Evolutionary conservation across 2,888 invertebrate species (phyloP), one percentile per base, ranked within the genome.

Genomic region (Steinernema hermaphroditum): DNA sequence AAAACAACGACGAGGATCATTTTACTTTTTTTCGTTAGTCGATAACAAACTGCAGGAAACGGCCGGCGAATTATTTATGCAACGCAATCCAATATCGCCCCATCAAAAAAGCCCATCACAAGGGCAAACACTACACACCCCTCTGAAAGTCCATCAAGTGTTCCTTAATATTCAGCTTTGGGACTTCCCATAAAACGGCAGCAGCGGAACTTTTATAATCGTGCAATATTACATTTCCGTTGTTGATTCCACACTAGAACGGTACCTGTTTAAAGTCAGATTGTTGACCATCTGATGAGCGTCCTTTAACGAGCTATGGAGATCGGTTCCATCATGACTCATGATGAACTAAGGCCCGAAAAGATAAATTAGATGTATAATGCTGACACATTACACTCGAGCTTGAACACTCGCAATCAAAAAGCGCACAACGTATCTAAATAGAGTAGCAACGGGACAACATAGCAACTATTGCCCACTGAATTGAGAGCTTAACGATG

Each of bases 41-140:
- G 16, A 62, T 19, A 32, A 34, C 32, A 14, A 32, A 32, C 32
- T 62, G 34, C 29, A 32, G 32, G 34, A 62, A 54, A 19, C 24
- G 62, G 29, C 16, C 6, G 32, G 27, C 27, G 29, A 62, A 62
- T 62, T 62, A 62, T 32, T 29, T 29, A 62, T 62, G 62, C 62
- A 62, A 19, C 62, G 62, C 62, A 62, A 62, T 62, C 62, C 62
- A 62, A 62, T 62, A 62, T 62, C 62, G 27, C 43, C 46, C 4
- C 62, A 62, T 32, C 62, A 62, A 62, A 27, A 54, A 32, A 9
- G 62, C 62, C 22, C 62, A 62, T 62, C 62, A 62, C 16, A 16
- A 62, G 32, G 16, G 62, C 32, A 62, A 62, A 62, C 62, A 62
- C 14, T 27, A 62, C 62, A n/a, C 29, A 9, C 9, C 2, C 22